phyloP scores from a whole-genome alignment of 2,797 vertebrate species.

The Molossus molossus region DNA sequence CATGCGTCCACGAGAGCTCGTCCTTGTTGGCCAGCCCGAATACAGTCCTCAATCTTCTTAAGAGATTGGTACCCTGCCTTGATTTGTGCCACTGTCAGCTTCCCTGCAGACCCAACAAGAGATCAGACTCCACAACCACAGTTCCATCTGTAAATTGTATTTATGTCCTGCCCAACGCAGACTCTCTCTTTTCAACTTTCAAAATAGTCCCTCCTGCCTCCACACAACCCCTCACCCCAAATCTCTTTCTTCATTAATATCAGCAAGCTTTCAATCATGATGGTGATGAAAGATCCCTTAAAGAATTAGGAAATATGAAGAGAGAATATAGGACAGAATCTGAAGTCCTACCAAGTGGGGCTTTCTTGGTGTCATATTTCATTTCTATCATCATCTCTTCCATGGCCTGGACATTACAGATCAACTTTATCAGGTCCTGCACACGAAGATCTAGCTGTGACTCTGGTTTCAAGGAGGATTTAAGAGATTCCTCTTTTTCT shows the following conservation, averaged over 20 bases:
- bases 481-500: constrained; percentile 56
- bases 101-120: constrained; percentile 89
- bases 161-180: background rate
- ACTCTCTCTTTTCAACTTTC: constrained; percentile 19
- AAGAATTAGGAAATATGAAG: background rate
- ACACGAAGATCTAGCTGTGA: constrained; percentile 91
- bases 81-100: constrained; percentile 95
- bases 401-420: constrained; percentile 95
- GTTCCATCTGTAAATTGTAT: background rate
- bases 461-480: constrained; percentile 79
- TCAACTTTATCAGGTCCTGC: constrained; percentile 93
- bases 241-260: constrained; percentile 21
- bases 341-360: constrained; percentile 92
- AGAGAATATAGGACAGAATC: background rate
- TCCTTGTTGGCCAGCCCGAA: constrained; percentile 90
- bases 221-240: background rate
- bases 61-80: constrained; percentile 93
- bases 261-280: constrained; percentile 29
- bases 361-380: constrained; percentile 96
- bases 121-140: constrained; percentile 31
- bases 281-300: background rate
- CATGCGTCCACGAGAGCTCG: constrained; percentile 93
- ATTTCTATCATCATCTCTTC: constrained; percentile 96
- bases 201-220: background rate
- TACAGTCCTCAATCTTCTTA: constrained; percentile 93